Evolutionary conservation across 30 jellyfish, hydroid and myxozoan species (phyloP).

Genomic region (Aurelia coerulea): DNA sequence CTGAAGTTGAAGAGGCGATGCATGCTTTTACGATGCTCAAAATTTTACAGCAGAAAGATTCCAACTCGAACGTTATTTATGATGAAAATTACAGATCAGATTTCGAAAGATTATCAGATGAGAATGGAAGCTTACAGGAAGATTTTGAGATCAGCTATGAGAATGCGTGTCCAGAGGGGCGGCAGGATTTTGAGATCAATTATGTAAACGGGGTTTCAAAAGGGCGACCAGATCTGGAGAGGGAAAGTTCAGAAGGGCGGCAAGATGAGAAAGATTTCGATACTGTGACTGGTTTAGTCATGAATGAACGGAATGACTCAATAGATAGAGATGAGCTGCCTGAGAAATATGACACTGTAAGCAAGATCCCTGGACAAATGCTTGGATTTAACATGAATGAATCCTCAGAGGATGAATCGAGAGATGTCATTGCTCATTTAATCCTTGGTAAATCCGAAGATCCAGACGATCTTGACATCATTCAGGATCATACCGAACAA

Average conservation of each 20-base stretch:
- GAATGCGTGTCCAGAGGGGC: no score
- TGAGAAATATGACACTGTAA: neutral
- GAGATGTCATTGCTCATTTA: neutral
- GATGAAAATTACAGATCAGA: neutral
- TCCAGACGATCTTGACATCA: neutral
- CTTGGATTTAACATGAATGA: slow-evolving; percentile 12
- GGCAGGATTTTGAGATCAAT: no score
- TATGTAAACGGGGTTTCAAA: no score
- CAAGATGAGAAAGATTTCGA: neutral
- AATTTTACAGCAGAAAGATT: slow-evolving; percentile 27
- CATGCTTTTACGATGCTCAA: slow-evolving; percentile 42
- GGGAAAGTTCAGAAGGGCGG: neutral
- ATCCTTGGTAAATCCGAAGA: slow-evolving; percentile 24
- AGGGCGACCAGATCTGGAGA: no score
- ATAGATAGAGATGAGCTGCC: neutral
- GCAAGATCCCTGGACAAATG: neutral
- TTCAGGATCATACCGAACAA: neutral
- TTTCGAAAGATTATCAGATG: neutral
- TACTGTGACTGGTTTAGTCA: neutral
- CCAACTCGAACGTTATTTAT: neutral
- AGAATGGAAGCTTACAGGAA: neutral
- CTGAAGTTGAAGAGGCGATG: slow-evolving; percentile 46
- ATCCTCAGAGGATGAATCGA: neutral
- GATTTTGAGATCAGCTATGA: no score
- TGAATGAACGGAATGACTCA: neutral